These are phyloP conservation scores for Adelosebastes latens DNA, from an alignment of 2,797 vertebrate species.

Conservation along the genomic window DNA sequence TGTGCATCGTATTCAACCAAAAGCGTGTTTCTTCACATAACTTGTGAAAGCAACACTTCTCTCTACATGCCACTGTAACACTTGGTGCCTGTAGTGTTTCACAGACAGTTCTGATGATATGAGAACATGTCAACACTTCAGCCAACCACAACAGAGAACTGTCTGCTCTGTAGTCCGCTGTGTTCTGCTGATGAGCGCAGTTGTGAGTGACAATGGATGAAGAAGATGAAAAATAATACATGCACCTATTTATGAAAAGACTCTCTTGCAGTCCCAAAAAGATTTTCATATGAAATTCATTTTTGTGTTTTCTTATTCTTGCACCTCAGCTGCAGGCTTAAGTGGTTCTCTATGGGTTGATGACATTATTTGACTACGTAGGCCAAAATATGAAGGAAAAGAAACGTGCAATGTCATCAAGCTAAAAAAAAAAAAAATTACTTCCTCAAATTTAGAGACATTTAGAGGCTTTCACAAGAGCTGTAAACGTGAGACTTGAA, in stretches of 20 bases:
- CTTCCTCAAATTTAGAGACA: conserved; percentile 24
- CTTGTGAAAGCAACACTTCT: conserved; percentile 37
- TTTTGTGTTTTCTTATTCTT: background rate
- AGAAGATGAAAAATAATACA: background rate
- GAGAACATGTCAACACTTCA: conserved; percentile 8
- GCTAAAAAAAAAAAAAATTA: background rate
- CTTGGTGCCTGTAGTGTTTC: conserved; percentile 27
- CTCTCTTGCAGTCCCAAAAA: background rate
- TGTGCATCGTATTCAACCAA: background rate
- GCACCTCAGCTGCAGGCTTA: background rate
- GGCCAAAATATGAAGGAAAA: background rate
- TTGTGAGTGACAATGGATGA: background rate
- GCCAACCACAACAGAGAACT: background rate
- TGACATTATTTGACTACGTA: background rate
- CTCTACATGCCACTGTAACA: conserved; percentile 1
- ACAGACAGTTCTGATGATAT: conserved; percentile 8
- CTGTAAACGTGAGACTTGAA: background rate
- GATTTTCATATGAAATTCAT: background rate
- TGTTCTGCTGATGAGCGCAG: background rate
- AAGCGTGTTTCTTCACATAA: conserved; percentile 2
- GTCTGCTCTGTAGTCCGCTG: background rate
- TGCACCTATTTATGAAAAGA: background rate
- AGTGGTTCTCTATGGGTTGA: background rate
- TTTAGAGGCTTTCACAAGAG: conserved; percentile 5
- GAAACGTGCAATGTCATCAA: conserved; percentile 9